Evolutionary conservation across 2,797 vertebrate species (phyloP), one percentile per base, ranked within the genome.

Genomic region (Petrocephalus sullivani): DNA sequence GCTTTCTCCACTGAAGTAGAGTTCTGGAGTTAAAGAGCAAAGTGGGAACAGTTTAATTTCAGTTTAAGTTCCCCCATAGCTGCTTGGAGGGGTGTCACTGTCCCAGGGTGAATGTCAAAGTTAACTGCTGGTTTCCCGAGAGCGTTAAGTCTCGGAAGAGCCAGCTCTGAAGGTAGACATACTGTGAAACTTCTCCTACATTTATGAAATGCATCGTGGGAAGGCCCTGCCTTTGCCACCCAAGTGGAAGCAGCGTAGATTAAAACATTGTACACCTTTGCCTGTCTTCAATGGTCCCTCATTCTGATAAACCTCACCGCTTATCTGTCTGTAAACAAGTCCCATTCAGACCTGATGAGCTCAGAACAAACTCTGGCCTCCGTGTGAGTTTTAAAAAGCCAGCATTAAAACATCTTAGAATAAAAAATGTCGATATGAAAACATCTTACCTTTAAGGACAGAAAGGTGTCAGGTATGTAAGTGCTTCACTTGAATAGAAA

Each of bases 261-360:
- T 87, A 89, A 92, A 93, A 91, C 90, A 91, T 91, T 90, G 88
- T 90, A 89, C 88, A 89, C 88, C 90, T 89, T 85, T 83, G 88
- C 89, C 91, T 46, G 9, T 90, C 89, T 86, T 90, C 90, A 94
- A 92, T 93, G 88, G 85, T 83, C 92, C 93, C 91, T 83, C 91
- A 93, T 93, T 71, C 58, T 90, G 91, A 92, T 92, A 89, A 91
- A 71, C 78, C 88, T 88, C 21, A 88, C 86, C 82, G 88, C 87
- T 89, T 89, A 88, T 87, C 60, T 83, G 57, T 91, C 84, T 90
- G 89, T 87, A 88, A 91, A 91, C 88, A 91, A 85, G 88, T 83
- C 89, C 89, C 87, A 67, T 92, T 92, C 89, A 91, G 85, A 78
- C 49, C 86, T 21, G 82, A 57, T 51, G 87, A 81, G 87, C 78